Percentiles rank a stretch among this genome's conserved stretches.
phyloP scores from a whole-genome alignment of 2,888 invertebrate species.

The Drosophila macrospina region DNA sequence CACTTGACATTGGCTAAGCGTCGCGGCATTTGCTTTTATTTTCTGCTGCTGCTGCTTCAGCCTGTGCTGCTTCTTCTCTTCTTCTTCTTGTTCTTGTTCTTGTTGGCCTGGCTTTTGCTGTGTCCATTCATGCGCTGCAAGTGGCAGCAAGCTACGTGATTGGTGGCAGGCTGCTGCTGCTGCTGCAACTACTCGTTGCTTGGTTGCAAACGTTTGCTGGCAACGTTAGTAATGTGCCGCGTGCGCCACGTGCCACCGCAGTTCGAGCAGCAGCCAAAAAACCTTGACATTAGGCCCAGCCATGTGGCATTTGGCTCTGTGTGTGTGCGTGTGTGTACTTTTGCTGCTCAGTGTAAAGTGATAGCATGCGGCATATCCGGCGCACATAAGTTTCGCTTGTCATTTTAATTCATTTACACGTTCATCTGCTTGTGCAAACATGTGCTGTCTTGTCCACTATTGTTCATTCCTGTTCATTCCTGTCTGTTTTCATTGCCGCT shows the following conservation, averaged over 20 bases:
- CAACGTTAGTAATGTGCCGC: slow-evolving; percentile 25
- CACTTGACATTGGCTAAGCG: slow-evolving; percentile 72
- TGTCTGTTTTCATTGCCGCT: slow-evolving; percentile 46
- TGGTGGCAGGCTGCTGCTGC: slow-evolving; percentile 23
- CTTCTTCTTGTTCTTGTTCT: no score
- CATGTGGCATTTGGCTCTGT: not conserved
- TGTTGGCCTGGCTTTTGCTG: slow-evolving; percentile 8
- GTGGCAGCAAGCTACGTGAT: slow-evolving; percentile 45
- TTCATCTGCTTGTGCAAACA: slow-evolving; percentile 18
- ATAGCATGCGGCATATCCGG: slow-evolving; percentile 28
- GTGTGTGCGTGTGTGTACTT: slow-evolving; percentile 7
- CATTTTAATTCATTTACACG: slow-evolving; percentile 34
- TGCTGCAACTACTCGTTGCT: slow-evolving; percentile 5
- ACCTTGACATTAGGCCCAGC: slow-evolving; percentile 77
- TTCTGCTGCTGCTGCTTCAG: slow-evolving; percentile 16
- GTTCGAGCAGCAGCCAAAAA: slow-evolving; percentile 71
- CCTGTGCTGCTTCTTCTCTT: no score
- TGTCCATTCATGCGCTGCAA: slow-evolving; percentile 64
- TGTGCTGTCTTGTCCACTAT: slow-evolving; percentile 16
- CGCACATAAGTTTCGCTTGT: slow-evolving; percentile 36
- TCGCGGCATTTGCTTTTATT: slow-evolving; percentile 32
- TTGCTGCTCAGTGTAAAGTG: slow-evolving; percentile 9
- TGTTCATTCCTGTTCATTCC: slow-evolving; percentile 17
- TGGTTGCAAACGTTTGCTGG: slow-evolving; percentile 20
- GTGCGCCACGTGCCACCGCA: slow-evolving; percentile 61